These are phyloP conservation scores for Herpetotheres cachinnans DNA, from an alignment of 2,113 vertebrate genomes.

Conservation along the genomic window DNA sequence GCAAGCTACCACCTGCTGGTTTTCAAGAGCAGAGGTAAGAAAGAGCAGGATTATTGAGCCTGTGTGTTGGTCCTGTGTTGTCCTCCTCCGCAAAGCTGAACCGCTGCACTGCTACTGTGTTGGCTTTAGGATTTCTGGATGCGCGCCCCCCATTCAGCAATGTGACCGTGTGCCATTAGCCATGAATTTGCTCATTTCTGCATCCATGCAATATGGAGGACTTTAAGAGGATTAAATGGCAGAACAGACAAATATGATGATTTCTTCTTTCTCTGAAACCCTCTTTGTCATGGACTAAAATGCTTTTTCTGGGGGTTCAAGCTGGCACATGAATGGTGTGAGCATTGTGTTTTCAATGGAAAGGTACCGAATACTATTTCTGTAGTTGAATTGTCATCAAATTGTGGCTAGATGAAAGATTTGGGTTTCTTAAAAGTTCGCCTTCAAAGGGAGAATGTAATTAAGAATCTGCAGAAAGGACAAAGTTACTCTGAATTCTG, in stretches of 20 bases:
- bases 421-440: background rate
- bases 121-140: background rate
- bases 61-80: background rate
- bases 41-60: background rate
- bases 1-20: conserved; percentile 11
- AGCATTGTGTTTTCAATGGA: background rate
- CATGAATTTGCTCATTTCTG: background rate
- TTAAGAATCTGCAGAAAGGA: background rate
- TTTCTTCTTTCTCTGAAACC: background rate
- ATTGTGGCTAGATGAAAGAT: background rate
- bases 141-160: background rate
- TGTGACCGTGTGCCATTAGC: background rate
- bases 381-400: background rate
- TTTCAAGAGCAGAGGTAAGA: conserved; percentile 24
- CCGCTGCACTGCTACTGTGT: background rate
- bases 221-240: background rate
- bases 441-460: background rate
- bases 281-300: background rate
- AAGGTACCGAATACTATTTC: background rate
- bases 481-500: background rate
- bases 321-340: background rate
- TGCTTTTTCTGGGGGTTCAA: background rate
- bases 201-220: background rate
- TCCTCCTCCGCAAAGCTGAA: background rate
- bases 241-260: background rate